These are phyloP conservation scores for Catamblyrhynchus diadema DNA, from an alignment of 2,797 vertebrate genomes.

Conservation along the genomic window DNA sequence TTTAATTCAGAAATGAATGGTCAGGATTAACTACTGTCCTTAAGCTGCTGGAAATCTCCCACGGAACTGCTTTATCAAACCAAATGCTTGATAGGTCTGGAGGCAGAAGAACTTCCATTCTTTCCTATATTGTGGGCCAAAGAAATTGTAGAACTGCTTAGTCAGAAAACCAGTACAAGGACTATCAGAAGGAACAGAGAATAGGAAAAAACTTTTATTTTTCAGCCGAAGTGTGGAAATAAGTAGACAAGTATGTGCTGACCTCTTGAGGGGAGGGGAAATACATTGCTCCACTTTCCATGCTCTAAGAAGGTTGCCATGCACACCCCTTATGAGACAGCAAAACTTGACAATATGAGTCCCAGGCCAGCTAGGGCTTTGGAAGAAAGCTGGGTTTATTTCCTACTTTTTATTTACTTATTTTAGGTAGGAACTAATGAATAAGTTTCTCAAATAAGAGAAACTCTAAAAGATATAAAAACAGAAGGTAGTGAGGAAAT, in stretches of 20 bases:
- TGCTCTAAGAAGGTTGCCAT: not conserved
- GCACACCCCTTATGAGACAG: not conserved
- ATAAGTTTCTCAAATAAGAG: not conserved
- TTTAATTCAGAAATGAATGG: not conserved
- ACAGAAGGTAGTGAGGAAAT: not conserved
- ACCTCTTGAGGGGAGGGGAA: not conserved
- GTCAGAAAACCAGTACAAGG: not conserved
- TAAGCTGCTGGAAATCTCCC: not conserved
- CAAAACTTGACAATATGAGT: not conserved
- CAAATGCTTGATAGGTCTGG: not conserved
- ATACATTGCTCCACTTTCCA: fast-evolving
- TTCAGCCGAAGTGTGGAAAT: not conserved
- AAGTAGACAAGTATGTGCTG: not conserved
- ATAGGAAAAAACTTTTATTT: not conserved
- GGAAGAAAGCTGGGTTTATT: not conserved
- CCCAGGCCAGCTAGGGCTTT: fast-evolving
- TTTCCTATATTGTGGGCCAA: not conserved
- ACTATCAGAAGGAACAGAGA: not conserved
- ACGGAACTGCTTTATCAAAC: not conserved
- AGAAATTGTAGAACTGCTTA: not conserved
- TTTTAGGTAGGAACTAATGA: not conserved
- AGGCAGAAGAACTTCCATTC: not conserved
- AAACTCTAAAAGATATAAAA: not conserved
- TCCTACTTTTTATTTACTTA: not conserved
- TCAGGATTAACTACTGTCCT: not conserved